phyloP scores from a whole-genome alignment of 2,797 vertebrate genomes.

The Cossypha polioptera region DNA sequence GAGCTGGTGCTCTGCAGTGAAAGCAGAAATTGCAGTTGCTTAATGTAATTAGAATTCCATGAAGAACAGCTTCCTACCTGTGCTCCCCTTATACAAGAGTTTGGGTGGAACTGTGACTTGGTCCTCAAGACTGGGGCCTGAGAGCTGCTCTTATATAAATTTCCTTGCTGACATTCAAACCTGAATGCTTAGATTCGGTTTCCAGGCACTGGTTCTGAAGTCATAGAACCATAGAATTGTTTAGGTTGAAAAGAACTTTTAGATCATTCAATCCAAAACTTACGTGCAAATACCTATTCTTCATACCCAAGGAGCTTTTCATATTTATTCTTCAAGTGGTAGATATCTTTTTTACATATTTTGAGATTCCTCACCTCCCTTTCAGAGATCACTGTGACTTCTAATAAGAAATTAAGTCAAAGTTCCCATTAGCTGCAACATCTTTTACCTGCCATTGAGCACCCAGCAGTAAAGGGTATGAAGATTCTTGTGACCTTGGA shows the following conservation, averaged over 20 bases:
- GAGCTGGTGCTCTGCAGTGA: background rate
- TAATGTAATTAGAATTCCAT: background rate
- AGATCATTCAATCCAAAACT: background rate
- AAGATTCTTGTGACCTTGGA: conserved; percentile 1
- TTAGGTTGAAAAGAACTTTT: background rate
- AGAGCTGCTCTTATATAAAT: background rate
- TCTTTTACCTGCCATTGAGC: background rate
- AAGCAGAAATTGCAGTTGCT: background rate
- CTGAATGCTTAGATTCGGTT: background rate
- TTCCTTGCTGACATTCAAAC: background rate
- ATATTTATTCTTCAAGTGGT: background rate
- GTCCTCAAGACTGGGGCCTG: background rate
- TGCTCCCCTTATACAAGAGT: background rate
- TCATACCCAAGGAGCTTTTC: background rate
- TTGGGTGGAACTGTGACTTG: background rate
- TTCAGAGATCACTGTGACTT: conserved; percentile 4
- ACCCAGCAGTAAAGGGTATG: background rate
- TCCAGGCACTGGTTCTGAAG: background rate
- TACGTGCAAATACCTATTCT: background rate
- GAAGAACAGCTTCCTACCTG: background rate
- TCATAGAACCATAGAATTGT: background rate
- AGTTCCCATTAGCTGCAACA: background rate
- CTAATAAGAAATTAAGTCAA: conserved; percentile 3
- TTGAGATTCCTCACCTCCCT: background rate
- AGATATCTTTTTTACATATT: background rate